Conservation (phyloP, 2,888 invertebrate genomes). For the Deilephila elpenor region DNA sequence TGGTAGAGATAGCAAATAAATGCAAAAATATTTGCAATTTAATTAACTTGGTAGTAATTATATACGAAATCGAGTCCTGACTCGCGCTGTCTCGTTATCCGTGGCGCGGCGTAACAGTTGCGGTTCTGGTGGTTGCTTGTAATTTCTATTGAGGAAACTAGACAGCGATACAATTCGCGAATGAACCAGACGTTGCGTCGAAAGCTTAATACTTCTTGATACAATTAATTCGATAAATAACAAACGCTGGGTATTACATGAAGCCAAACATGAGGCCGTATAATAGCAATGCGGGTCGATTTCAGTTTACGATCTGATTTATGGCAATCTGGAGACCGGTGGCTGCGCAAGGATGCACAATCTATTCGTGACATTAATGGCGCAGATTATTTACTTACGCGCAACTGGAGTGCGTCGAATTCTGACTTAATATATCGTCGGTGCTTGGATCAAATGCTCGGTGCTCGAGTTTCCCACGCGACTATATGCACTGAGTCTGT, state of each 20-base stretch:
- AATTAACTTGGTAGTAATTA: conserved; percentile 49
- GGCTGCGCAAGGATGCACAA: conserved; percentile 72
- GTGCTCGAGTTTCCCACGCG: conserved; percentile 74
- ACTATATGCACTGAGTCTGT: conserved; percentile 23
- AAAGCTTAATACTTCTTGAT: conserved; percentile 27
- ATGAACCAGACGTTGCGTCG: not conserved
- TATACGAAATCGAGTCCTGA: conserved; percentile 46
- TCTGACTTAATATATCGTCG: conserved; percentile 72
- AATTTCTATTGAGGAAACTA: not conserved
- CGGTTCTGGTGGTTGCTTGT: conserved; percentile 1
- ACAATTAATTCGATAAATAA: conserved; percentile 51
- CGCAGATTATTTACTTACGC: conserved; percentile 61
- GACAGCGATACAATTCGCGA: not conserved
- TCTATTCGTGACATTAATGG: conserved; percentile 74
- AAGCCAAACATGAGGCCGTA: conserved; percentile 44
- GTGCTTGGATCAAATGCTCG: conserved; percentile 50
- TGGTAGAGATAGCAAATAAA: conserved; percentile 37
- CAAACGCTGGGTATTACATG: conserved; percentile 42
- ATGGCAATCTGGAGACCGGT: conserved; percentile 51
- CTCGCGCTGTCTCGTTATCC: not conserved
- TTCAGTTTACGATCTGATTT: conserved; percentile 56
- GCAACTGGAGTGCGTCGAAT: conserved; percentile 69
- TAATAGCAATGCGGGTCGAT: conserved; percentile 56
- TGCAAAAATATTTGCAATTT: conserved; percentile 53
- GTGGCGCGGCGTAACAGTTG: not conserved